A percentile compares a stretch with the other conserved stretches of the same genome.
These are phyloP conservation scores for Sarcoramphus papa DNA, from an alignment of 2,797 vertebrate species.

Conservation along the genomic window DNA sequence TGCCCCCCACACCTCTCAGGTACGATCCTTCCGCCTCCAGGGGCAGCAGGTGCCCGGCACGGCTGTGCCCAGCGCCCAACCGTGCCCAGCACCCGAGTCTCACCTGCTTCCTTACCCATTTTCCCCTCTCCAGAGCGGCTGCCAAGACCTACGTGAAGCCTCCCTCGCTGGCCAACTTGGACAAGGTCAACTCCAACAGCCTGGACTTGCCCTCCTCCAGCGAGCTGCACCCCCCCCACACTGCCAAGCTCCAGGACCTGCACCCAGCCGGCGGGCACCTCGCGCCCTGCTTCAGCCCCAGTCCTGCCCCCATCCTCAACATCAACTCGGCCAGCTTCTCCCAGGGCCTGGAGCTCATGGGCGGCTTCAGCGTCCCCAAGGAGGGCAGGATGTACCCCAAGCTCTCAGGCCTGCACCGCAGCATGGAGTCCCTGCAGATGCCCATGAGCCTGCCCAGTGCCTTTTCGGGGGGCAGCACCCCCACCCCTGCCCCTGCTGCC, in stretches of 20 bases:
- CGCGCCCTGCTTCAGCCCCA: constrained; percentile 84
- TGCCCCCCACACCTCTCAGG: constrained; percentile 87
- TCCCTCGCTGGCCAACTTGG: constrained; percentile 87
- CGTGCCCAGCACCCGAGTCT: neutral
- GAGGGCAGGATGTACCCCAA: constrained; percentile 86
- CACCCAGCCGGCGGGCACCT: constrained; percentile 66
- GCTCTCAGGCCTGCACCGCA: constrained; percentile 89
- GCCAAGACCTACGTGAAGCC: constrained; percentile 86
- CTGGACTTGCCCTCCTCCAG: constrained; percentile 82
- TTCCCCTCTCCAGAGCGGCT: constrained; percentile 74
- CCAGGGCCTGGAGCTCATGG: constrained; percentile 83
- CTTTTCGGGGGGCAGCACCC: constrained; percentile 67
- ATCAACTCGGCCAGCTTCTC: constrained; percentile 91
- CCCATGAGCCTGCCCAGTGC: constrained; percentile 87
- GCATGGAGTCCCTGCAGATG: constrained; percentile 91
- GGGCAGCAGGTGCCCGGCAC: neutral
- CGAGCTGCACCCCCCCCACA: constrained; percentile 57
- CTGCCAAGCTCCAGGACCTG: constrained; percentile 84
- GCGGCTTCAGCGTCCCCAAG: constrained; percentile 70
- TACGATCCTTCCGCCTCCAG: neutral
- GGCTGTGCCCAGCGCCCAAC: neutral
- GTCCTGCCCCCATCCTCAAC: constrained; percentile 90
- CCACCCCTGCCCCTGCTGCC: constrained; percentile 38
- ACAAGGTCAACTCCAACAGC: constrained; percentile 90
- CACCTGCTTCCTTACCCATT: neutral